Evolutionary conservation across 2,797 vertebrate species (phyloP).

Genomic region (Rhinoraja longicauda): DNA sequence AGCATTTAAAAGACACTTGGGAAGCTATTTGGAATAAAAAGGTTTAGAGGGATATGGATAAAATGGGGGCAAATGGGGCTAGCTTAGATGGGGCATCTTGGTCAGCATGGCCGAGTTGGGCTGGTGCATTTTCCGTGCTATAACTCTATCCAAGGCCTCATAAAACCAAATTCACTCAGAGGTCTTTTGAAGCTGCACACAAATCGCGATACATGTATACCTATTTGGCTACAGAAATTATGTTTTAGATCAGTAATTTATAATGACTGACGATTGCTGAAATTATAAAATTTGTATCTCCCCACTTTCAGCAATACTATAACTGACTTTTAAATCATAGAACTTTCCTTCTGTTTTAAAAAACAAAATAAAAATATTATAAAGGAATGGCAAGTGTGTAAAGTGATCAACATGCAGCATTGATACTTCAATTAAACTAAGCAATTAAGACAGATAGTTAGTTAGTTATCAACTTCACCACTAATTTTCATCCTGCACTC

Average conservation of each 20-base stretch:
- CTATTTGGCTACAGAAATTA: neutral
- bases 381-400: neutral
- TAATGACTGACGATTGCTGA: neutral
- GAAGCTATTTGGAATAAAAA: no score
- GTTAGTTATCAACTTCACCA: no score
- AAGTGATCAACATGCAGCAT: slow-evolving; percentile 17
- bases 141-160: no score
- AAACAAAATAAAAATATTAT: neutral
- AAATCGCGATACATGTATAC: neutral
- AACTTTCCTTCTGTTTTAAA: neutral
- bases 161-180: neutral
- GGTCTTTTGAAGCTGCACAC: neutral
- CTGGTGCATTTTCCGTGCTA: no score
- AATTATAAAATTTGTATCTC: neutral
- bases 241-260: neutral
- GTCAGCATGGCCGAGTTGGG: no score
- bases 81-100: no score
- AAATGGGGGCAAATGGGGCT: no score
- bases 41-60: no score
- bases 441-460: slow-evolving; percentile 15
- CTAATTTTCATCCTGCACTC: no score
- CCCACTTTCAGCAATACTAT: neutral
- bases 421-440: neutral
- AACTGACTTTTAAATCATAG: neutral
- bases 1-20: no score